phyloP scores from a whole-genome alignment of 1,140 invertebrate genomes.

The Zophobas morio region DNA sequence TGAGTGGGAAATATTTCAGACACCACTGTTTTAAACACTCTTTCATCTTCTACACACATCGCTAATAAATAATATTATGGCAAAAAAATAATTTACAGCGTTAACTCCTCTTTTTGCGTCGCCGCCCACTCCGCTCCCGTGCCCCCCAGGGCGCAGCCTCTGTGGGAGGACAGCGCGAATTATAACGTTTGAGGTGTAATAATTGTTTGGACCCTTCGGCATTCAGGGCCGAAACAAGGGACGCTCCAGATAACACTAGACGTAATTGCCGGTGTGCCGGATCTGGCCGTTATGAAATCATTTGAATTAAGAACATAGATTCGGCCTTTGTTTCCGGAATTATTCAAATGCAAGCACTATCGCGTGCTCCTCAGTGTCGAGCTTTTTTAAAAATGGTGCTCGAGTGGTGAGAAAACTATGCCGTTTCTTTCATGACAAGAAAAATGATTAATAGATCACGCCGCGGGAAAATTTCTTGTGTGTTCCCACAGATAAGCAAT shows the following conservation, averaged over 20 bases:
- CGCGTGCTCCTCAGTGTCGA: too few relatives aligned
- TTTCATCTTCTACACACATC: too few relatives aligned
- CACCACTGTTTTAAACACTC: too few relatives aligned
- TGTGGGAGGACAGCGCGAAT: slow-evolving; percentile 2
- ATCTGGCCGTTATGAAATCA: slow-evolving; percentile 10
- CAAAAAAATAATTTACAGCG: too few relatives aligned
- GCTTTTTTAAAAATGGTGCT: too few relatives aligned
- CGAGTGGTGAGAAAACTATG: neutral
- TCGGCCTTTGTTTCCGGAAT: neutral
- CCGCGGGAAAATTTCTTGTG: slow-evolving; percentile 7
- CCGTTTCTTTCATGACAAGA: slow-evolving; percentile 9
- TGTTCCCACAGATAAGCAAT: slow-evolving; percentile 7
- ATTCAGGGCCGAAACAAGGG: slow-evolving; percentile 9
- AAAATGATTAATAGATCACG: slow-evolving; percentile 13
- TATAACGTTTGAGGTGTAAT: slow-evolving; percentile 9
- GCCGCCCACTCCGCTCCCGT: too few relatives aligned
- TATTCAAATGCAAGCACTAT: neutral
- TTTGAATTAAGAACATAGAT: slow-evolving; percentile 8
- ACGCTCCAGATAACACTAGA: slow-evolving; percentile 7
- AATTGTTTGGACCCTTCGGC: slow-evolving; percentile 16
- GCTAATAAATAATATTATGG: too few relatives aligned
- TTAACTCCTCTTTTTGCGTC: too few relatives aligned
- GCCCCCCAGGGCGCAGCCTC: neutral
- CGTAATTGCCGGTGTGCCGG: slow-evolving; percentile 7
- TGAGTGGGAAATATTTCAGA: too few relatives aligned